These are phyloP conservation scores for Gopherus flavomarginatus DNA, from an alignment of 2,113 vertebrate species.

Conservation along the genomic window DNA sequence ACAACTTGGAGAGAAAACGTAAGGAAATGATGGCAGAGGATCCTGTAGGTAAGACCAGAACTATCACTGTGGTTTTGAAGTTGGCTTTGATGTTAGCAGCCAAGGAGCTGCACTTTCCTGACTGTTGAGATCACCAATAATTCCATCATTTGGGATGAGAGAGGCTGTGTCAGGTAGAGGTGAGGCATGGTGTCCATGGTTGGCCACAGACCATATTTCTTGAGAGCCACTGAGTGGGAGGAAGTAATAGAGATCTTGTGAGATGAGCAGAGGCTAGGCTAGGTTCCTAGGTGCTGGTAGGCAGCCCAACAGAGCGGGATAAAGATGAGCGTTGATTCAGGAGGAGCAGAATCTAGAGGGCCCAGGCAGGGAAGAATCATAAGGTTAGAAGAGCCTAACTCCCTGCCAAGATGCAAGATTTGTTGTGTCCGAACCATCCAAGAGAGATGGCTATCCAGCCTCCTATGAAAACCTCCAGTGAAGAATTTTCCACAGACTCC, in stretches of 20 bases:
- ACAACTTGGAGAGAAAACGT: conserved; percentile 79
- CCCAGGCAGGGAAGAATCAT: background rate
- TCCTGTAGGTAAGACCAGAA: conserved; percentile 77
- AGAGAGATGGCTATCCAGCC: too few relatives aligned
- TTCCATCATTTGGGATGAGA: background rate
- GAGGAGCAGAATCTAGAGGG: background rate
- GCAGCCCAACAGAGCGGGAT: background rate
- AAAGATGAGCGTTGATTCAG: background rate
- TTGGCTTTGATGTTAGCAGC: background rate
- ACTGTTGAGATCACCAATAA: background rate
- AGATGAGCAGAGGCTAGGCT: background rate
- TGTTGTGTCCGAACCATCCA: too few relatives aligned
- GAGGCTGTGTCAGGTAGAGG: rapidly evolving
- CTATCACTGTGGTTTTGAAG: background rate
- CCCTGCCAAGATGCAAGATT: too few relatives aligned
- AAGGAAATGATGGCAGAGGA: conserved; percentile 62
- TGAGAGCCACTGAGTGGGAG: background rate
- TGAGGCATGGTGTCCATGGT: background rate
- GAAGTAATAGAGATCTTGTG: background rate
- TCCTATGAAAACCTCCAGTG: too few relatives aligned
- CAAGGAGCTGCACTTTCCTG: background rate
- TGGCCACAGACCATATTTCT: background rate
- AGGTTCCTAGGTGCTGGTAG: background rate
- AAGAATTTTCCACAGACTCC: too few relatives aligned
- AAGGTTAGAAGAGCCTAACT: too few relatives aligned